Evolutionary conservation across 2,113 vertebrate species (phyloP).

Genomic region (Verasper variegatus): DNA sequence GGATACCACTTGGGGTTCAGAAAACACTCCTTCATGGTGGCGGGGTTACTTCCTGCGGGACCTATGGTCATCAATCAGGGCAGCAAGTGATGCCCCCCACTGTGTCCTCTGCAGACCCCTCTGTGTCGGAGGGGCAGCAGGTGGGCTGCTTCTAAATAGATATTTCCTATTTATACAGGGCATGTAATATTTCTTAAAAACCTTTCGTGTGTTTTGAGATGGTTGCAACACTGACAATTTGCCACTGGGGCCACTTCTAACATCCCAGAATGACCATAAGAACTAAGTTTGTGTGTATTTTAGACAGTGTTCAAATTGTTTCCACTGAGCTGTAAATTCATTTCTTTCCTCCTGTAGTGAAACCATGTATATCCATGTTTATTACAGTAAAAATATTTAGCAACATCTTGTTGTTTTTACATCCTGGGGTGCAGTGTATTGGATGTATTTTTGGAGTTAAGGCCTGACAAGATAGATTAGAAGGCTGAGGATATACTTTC

Average conservation of each 20-base stretch:
- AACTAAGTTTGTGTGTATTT: background rate
- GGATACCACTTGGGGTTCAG: conserved; percentile 81
- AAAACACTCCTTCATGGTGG: conserved; percentile 84
- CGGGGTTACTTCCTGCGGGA: conserved; percentile 81
- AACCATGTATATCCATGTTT: background rate
- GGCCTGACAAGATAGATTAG: background rate
- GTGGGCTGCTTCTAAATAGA: conserved; percentile 61
- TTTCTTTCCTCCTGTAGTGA: background rate
- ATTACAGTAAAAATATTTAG: background rate
- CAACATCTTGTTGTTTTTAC: background rate
- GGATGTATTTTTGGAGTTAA: background rate
- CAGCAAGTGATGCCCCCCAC: conserved; percentile 75
- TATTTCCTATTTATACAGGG: conserved; percentile 29
- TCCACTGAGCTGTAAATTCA: background rate
- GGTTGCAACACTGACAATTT: background rate
- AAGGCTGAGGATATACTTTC: background rate
- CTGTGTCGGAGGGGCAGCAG: conserved; percentile 65
- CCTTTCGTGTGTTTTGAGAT: conserved; percentile 8
- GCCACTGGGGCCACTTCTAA: background rate
- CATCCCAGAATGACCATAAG: background rate
- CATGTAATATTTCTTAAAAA: conserved; percentile 22
- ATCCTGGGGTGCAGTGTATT: background rate
- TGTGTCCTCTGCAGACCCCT: conserved; percentile 50
- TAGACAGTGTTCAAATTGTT: background rate
- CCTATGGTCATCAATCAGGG: conserved; percentile 81